Evolutionary conservation across 2,113 vertebrate genomes (phyloP), one percentile per base, ranked within the genome.

Genomic region (Drymodes brunneopygia): DNA sequence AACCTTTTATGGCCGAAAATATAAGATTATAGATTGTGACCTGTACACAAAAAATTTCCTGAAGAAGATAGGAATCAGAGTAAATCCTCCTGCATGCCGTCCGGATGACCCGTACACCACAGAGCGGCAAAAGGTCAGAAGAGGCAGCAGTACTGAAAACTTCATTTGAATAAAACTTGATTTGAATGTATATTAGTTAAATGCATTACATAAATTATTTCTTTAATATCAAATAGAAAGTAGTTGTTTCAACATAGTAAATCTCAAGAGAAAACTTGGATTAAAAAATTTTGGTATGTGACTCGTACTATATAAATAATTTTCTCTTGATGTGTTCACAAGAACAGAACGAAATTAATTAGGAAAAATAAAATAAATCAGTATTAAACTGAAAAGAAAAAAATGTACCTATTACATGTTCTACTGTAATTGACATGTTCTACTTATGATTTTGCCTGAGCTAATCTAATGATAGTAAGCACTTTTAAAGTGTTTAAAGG

Each of bases 21-120:
- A 99, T 61, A 99, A 94, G 48, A 97, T 99, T 95, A 98, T 98
- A 80, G 95, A 98, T 75, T 99, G 99, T 94, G 99, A 99, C 96
- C 42, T 77, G 22, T 99, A 99, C 87, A 99, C 99, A 50, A 98
- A 92, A 93, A 98, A 98, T 70, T 99, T 99, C 78, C 95, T 99
- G 95, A 98, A 77, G 51, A 99, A 98, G 93, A 97, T 99, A 17
- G 99, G 99, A 71, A 77, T 99, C 61, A 96, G 78, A 66, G 22
- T 99, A 58, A 99, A 98, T 62, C 80, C 97, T 23, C 95, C 98
- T 0, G 45, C 60, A 42, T 10, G 33, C 36, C 33, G 97, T 47
- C 99, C 99, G 3, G 88, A 97, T 9, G 99, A 99, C 94, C 98
- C 98, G 0, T 99, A 99, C 90, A 97, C 93, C 71, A 97, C 71